A percentile compares a stretch with the other conserved stretches of the same genome.
Evolutionary conservation across 2,797 vertebrate species (phyloP).

Genomic region (Cuniculus paca): DNA sequence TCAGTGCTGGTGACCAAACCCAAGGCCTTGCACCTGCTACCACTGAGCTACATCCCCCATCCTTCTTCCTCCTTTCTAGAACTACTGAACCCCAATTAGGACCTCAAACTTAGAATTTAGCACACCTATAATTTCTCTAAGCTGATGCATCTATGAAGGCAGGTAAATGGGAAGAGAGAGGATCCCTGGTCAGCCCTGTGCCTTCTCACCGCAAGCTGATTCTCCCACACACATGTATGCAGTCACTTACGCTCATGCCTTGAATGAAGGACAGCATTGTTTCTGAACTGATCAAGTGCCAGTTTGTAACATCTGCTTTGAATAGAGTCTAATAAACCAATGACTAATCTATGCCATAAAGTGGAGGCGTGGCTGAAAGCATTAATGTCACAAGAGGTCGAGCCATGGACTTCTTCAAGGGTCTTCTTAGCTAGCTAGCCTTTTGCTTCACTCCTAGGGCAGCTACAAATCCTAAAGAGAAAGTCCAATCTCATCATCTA

Average conservation of each 20-base stretch:
- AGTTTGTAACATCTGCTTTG: not conserved
- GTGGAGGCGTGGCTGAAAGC: not conserved
- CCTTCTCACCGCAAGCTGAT: not conserved
- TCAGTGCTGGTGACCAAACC: not conserved
- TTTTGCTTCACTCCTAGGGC: not conserved
- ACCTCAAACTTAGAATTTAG: not conserved
- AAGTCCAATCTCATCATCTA: accelerated
- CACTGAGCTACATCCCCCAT: not conserved
- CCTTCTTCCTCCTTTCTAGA: not conserved
- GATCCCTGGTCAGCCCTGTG: not conserved
- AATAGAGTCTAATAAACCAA: not conserved
- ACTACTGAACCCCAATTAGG: not conserved
- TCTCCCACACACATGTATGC: not conserved
- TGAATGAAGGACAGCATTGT: not conserved
- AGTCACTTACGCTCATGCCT: not conserved
- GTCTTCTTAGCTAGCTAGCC: accelerated
- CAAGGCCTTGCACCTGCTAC: not conserved
- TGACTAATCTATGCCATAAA: not conserved
- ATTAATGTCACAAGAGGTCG: not conserved
- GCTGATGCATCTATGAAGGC: not conserved
- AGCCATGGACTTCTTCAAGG: accelerated
- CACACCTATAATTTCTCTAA: not conserved
- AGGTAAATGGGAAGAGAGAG: not conserved
- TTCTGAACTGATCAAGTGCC: not conserved
- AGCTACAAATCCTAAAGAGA: not conserved